Evolutionary conservation across 2,797 vertebrate species (phyloP), one percentile per base, ranked within the genome.

Genomic region (Mormyrops boulengeri): DNA sequence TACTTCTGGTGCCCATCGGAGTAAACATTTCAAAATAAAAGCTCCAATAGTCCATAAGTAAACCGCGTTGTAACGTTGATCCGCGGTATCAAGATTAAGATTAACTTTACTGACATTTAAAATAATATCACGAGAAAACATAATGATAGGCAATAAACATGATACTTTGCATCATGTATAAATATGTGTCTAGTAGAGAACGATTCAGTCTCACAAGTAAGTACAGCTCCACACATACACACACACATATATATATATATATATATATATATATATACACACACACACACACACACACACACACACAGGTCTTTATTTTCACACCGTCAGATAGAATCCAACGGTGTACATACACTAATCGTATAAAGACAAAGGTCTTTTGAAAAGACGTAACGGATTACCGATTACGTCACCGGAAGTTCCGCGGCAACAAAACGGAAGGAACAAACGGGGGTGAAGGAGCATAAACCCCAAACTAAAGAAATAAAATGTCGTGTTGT

Each of bases 11-110:
- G 47, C n/a, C 47, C 47, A 26, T n/a, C 1, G 47, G 84, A 22
- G 84, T 50, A 26, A 50, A 30, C 22, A 5, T 30, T 85, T 85
- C 84, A 85, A 52, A 85, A 85, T 85, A 85, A 85, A 85, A 85
- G 84, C 2, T 49, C 49, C 3, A 85, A 2, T 85, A 47, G n/a
- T 26, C 8, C 9, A 22, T 3, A 49, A 52, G 11, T n/a, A 50
- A 85, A 85, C 4, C 49, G 1, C 84, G n/a, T 30, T 85, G 22
- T 47, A 38, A 11, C 60, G 12, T 12, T 66, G 62, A 34, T 77
- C 30, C 4, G 34, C 41, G 12, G 41, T 77, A 38, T 17, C n/a
- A 9, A 66, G 1, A 34, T 4, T 30, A 66, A 69, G 1, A 73
- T 34, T 22, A 62, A 62, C 57, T 12, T 66, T 66, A 66, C 26